A percentile compares a stretch with the other conserved stretches of the same genome.
These are phyloP conservation scores for Porites cylindrica DNA, from an alignment of 92 coral and sea anemone species.

Conservation along the genomic window DNA sequence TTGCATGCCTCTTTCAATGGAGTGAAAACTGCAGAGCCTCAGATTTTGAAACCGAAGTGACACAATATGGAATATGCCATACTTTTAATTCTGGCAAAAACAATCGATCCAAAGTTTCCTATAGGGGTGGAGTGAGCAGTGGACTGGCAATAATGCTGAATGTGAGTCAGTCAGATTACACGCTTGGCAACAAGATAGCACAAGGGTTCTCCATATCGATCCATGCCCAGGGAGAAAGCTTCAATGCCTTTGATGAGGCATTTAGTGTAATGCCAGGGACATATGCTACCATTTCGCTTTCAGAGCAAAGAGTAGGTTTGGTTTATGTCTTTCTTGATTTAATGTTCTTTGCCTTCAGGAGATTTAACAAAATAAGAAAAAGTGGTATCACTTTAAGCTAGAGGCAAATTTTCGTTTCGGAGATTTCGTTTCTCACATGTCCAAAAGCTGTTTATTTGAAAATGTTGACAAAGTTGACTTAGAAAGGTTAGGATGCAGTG, in stretches of 20 bases:
- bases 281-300: constrained; percentile 6
- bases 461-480: no score
- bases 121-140: constrained; percentile 2
- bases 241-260: constrained; percentile 6
- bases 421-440: no score
- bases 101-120: neutral
- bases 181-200: constrained; percentile 33
- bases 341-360: neutral
- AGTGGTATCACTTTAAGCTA: no score
- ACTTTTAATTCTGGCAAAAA: constrained; percentile 54
- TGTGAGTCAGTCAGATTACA: neutral
- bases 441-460: no score
- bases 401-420: no score
- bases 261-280: constrained; percentile 30
- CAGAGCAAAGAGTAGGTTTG: constrained; percentile 22
- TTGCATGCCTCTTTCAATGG: neutral
- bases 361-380: neutral
- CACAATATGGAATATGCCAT: constrained; percentile 40
- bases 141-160: constrained; percentile 50
- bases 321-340: no score
- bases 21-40: neutral
- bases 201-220: constrained; percentile 41
- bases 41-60: constrained; percentile 28
- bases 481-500: no score
- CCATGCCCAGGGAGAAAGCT: constrained; percentile 55